Percentiles rank a stretch among this genome's conserved stretches.
Conservation (phyloP, 2,797 vertebrate species). For the Denticeps clupeoides region DNA sequence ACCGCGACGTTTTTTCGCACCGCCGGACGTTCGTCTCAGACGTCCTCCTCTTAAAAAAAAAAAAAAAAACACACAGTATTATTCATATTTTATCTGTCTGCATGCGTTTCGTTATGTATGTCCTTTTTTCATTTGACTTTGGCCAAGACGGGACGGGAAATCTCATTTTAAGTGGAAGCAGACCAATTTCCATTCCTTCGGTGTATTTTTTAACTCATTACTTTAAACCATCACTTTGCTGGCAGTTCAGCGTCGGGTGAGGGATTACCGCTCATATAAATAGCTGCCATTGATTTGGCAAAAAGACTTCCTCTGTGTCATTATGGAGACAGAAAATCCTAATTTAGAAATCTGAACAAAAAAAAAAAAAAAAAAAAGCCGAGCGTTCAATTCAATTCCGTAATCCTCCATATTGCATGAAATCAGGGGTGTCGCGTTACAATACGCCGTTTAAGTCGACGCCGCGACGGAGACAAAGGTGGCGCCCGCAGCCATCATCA, state of each 20-base stretch:
- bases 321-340: slow-evolving; percentile 69
- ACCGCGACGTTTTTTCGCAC: slow-evolving; percentile 10
- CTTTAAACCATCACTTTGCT: slow-evolving; percentile 56
- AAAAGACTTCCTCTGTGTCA: slow-evolving; percentile 62
- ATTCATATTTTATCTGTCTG: slow-evolving; percentile 26
- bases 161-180: slow-evolving; percentile 36
- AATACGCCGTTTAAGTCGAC: slow-evolving; percentile 62
- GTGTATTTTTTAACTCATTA: slow-evolving; percentile 48
- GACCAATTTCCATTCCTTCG: slow-evolving; percentile 52
- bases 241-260: slow-evolving; percentile 52
- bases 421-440: slow-evolving; percentile 64
- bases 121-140: slow-evolving; percentile 24
- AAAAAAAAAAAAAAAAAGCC: slow-evolving; percentile 51
- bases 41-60: too few relatives aligned
- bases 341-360: slow-evolving; percentile 70
- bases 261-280: slow-evolving; percentile 67
- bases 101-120: slow-evolving; percentile 3
- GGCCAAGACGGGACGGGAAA: slow-evolving; percentile 36
- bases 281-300: slow-evolving; percentile 68
- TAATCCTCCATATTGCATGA: slow-evolving; percentile 69
- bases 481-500: slow-evolving; percentile 53
- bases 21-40: not conserved
- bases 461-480: slow-evolving; percentile 63
- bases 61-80: slow-evolving; percentile 1
- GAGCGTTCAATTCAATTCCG: slow-evolving; percentile 58